Base-by-base conservation (phyloP, 2,113 vertebrate genomes). In the Leptobrachium ailaonicum region DNA sequence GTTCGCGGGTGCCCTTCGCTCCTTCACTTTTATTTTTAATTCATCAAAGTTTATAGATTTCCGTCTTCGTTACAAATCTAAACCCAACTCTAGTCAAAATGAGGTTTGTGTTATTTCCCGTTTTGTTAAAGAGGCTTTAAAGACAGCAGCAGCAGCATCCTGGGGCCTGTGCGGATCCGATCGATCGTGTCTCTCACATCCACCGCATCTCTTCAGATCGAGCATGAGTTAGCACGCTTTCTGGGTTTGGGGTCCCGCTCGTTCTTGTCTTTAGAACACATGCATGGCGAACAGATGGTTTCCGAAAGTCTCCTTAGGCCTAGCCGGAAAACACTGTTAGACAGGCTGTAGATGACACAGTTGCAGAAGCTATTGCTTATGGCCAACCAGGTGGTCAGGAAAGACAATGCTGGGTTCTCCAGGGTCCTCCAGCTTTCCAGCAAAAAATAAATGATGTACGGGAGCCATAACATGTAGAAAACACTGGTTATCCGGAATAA, bases 291-390 rank as follows among this genome's bases (percentile, higher is more conserved):
- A 85, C 97, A 98, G 77, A 98, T 90, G 0, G 96, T 97, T 91
- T 97, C 93, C 0, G 97, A 99, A 41, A 99, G 95, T 79, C 97
- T 94, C 83, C 96, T 92, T 84, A 99, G 95, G 83, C 98, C 98
- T 76, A 98, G 91, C 73, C 95, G 95, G 90, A 99, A 99, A 86
- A 99, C 96, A 9, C 98, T 99, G 85, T 99, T 99, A 86, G 96
- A 99, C 84, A 99, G 93, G 86, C 97, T 99, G 84, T 99, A 99
- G 82, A 99, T 98, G 72, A 99, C 95, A 92, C 97, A 99, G 94
- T 99, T 99, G 89, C 97, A 99, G 90, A 99, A 99, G 91, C 98
- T 99, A 91, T 99, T 99, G 94, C 98, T 99, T 87, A 99, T 99
- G 83, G 98, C 98, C 76, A 99, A 94, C 98, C 98, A 99, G 0